A percentile compares a stretch with the other conserved stretches of the same genome.
phyloP scores from a whole-genome alignment of 2,888 invertebrate species.

The Parnassius smintheus region DNA sequence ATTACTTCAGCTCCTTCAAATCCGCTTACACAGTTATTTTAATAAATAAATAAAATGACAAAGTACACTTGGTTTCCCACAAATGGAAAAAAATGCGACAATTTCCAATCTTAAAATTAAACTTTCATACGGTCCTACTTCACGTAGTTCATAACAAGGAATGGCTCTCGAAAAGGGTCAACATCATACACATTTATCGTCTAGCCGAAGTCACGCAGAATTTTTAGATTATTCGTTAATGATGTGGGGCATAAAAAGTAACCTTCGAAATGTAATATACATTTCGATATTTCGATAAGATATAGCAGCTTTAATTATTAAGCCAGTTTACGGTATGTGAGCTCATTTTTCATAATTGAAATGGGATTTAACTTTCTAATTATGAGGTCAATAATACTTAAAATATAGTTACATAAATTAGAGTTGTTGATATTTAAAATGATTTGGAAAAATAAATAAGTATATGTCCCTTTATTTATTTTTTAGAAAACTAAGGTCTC shows the following conservation, averaged over 20 bases:
- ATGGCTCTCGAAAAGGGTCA: constrained; percentile 45
- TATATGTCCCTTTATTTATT: too few relatives aligned
- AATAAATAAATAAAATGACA: too few relatives aligned
- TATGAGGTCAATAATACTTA: too few relatives aligned
- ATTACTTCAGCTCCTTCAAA: too few relatives aligned
- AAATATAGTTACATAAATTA: too few relatives aligned
- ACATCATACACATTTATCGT: constrained; percentile 32
- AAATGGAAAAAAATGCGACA: too few relatives aligned
- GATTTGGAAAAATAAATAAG: too few relatives aligned
- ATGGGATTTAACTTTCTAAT: too few relatives aligned
- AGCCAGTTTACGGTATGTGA: constrained; percentile 5
- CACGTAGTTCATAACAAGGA: constrained; percentile 38
- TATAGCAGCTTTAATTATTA: too few relatives aligned
- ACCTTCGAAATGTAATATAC: constrained; percentile 16
- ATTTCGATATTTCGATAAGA: constrained; percentile 18
- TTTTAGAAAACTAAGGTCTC: not conserved
- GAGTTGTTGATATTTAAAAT: too few relatives aligned
- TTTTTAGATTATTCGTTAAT: constrained; percentile 42
- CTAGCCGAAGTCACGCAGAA: constrained; percentile 29
- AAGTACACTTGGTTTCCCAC: too few relatives aligned
- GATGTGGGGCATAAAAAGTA: constrained; percentile 28
- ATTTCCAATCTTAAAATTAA: not conserved
- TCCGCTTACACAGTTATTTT: too few relatives aligned
- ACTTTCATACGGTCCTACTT: not conserved
- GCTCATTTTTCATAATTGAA: not conserved